Evolutionary conservation across 2,888 invertebrate genomes (phyloP).

Genomic region (Petrolisthes manimaculis): DNA sequence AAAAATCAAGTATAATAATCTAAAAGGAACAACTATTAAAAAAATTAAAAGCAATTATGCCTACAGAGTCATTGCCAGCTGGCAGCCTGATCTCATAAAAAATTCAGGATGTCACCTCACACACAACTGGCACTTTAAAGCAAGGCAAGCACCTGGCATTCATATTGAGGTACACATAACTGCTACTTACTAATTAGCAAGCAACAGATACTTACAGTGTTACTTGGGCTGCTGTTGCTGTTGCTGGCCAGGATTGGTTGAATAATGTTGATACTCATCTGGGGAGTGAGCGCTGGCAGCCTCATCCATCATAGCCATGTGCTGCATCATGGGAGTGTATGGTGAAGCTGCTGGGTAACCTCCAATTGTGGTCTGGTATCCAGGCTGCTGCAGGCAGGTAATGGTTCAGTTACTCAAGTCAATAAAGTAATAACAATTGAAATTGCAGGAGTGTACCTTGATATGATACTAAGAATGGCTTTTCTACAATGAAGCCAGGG

Average conservation of each 20-base stretch:
- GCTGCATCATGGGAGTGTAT: conserved; percentile 57
- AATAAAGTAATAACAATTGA: not conserved
- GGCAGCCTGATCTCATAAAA: no score
- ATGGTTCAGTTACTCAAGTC: not conserved
- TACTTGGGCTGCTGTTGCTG: conserved; percentile 56
- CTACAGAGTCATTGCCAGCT: no score
- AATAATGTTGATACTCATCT: conserved; percentile 54
- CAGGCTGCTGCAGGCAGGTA: conserved; percentile 42
- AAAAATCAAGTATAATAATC: no score
- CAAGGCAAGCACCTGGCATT: not conserved
- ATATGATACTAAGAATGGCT: no score
- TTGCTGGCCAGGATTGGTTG: conserved; percentile 43
- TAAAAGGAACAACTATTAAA: no score
- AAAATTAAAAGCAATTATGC: no score
- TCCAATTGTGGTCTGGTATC: conserved; percentile 46
- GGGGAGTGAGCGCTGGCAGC: conserved; percentile 50
- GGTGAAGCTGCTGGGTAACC: conserved; percentile 39
- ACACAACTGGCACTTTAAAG: not conserved
- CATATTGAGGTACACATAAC: not conserved
- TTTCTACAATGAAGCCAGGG: no score
- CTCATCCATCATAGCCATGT: conserved; percentile 57
- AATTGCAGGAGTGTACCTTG: no score
- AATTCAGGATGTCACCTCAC: no score
- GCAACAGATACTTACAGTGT: conserved; percentile 43
- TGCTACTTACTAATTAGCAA: not conserved